Evolutionary conservation across 2,888 invertebrate species (phyloP).

Genomic region (Hirtodrosophila trivittata): DNA sequence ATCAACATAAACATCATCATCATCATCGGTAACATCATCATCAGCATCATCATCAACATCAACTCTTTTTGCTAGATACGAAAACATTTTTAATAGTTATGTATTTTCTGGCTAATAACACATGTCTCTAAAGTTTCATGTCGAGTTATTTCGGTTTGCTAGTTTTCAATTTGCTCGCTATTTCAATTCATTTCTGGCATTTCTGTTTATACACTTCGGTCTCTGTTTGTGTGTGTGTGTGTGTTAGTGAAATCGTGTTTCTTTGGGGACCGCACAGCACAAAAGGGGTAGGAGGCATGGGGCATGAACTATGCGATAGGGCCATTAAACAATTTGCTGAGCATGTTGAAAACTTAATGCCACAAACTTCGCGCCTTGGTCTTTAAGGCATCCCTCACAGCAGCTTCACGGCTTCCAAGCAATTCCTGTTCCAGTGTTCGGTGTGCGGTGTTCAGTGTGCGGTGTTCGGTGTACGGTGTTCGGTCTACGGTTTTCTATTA

Average conservation of each 20-base stretch:
- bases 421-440: too few relatives aligned
- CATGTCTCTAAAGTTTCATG: constrained; percentile 55
- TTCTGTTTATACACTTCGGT: constrained; percentile 20
- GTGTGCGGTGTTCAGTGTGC: too few relatives aligned
- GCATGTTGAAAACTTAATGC: constrained; percentile 66
- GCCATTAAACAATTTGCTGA: constrained; percentile 62
- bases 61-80: not conserved
- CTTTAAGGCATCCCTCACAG: constrained; percentile 27
- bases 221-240: constrained; percentile 1
- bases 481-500: constrained; percentile 2
- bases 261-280: not conserved
- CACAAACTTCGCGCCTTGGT: constrained; percentile 55
- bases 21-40: not conserved
- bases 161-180: constrained; percentile 50
- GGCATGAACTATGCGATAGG: constrained; percentile 1
- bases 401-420: constrained; percentile 20
- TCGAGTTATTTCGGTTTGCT: constrained; percentile 49
- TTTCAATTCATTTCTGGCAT: constrained; percentile 35
- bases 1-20: not conserved
- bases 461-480: too few relatives aligned
- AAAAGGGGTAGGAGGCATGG: not conserved
- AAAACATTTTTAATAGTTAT: constrained; percentile 39
- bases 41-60: not conserved
- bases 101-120: constrained; percentile 57
- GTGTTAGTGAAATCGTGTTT: constrained; percentile 16